These are phyloP conservation scores for Ptilodon capucinus DNA, from an alignment of 2,888 invertebrate genomes.

Conservation along the genomic window DNA sequence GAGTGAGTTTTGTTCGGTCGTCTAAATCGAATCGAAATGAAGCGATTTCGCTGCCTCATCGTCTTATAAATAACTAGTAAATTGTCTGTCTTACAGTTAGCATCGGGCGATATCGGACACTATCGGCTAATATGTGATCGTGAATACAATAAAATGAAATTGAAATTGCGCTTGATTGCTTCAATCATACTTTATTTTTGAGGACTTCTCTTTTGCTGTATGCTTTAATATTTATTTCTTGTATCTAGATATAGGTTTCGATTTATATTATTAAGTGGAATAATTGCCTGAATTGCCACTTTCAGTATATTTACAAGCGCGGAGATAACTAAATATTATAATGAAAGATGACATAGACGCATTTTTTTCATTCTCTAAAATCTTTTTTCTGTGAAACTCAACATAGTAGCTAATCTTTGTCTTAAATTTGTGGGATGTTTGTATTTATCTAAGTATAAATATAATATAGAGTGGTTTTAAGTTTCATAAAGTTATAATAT, in stretches of 20 bases:
- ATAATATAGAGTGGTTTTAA: neutral
- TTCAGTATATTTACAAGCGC: too few relatives aligned
- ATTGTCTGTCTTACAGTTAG: slow-evolving; percentile 53
- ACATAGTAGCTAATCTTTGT: too few relatives aligned
- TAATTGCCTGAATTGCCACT: neutral
- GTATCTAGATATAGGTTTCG: too few relatives aligned
- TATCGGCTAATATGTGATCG: slow-evolving; percentile 45
- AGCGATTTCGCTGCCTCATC: slow-evolving; percentile 62
- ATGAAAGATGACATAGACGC: too few relatives aligned
- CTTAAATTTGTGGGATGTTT: too few relatives aligned
- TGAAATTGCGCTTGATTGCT: slow-evolving; percentile 45
- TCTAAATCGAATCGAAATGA: slow-evolving; percentile 57
- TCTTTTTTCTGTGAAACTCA: too few relatives aligned
- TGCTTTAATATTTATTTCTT: neutral
- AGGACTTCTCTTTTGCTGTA: neutral
- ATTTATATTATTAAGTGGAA: too few relatives aligned
- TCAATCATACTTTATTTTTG: slow-evolving; percentile 30
- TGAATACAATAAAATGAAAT: slow-evolving; percentile 56
- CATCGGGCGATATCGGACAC: slow-evolving; percentile 51
- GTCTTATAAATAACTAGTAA: slow-evolving; percentile 59
- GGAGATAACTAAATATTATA: too few relatives aligned
- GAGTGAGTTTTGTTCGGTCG: slow-evolving; percentile 29
- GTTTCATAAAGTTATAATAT: neutral
- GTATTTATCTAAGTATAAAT: neutral
- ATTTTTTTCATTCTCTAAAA: too few relatives aligned